A percentile compares a stretch with the other conserved stretches of the same genome.
phyloP scores from a whole-genome alignment of 2,113 vertebrate genomes.

The Paraplagusia blochii region DNA sequence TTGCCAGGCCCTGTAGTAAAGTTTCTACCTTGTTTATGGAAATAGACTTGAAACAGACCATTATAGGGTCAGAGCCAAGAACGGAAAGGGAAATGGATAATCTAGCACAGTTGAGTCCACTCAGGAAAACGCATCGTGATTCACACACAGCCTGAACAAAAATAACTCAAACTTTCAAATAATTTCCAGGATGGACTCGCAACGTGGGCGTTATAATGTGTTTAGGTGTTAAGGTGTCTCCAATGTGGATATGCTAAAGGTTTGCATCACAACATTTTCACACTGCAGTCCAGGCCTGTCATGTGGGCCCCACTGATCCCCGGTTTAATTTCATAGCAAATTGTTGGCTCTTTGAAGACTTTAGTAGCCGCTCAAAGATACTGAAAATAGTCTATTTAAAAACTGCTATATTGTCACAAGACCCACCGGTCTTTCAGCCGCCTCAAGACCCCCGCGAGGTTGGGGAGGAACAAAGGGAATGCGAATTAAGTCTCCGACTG shows the following conservation, averaged over 20 bases:
- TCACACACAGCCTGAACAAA: conserved; percentile 20
- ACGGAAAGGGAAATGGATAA: conserved; percentile 28
- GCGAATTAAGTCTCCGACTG: conserved; percentile 61
- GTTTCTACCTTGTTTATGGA: conserved; percentile 52
- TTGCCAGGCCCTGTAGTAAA: conserved; percentile 33
- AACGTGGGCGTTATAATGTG: conserved; percentile 25
- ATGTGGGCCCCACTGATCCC: conserved; percentile 35
- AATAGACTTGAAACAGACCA: conserved; percentile 51
- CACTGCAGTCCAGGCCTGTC: conserved; percentile 24
- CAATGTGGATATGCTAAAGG: conserved; percentile 36
- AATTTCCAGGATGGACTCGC: conserved; percentile 16
- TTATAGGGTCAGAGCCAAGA: conserved; percentile 29
- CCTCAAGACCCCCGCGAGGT: conserved; percentile 45
- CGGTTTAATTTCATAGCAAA: conserved; percentile 63
- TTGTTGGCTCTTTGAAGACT: conserved; percentile 62
- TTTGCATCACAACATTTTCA: conserved; percentile 42
- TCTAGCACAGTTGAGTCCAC: conserved; percentile 21
- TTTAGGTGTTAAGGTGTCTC: conserved; percentile 27
- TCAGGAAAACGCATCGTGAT: conserved; percentile 33
- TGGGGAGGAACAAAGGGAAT: conserved; percentile 66
- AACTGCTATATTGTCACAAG: conserved; percentile 60
- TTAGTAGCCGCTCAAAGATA: conserved; percentile 55
- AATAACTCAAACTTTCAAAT: conserved; percentile 21
- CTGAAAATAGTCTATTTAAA: conserved; percentile 61
- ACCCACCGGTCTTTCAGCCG: conserved; percentile 38